phyloP scores from a whole-genome alignment of 2,797 vertebrate species.

The Falco biarmicus region DNA sequence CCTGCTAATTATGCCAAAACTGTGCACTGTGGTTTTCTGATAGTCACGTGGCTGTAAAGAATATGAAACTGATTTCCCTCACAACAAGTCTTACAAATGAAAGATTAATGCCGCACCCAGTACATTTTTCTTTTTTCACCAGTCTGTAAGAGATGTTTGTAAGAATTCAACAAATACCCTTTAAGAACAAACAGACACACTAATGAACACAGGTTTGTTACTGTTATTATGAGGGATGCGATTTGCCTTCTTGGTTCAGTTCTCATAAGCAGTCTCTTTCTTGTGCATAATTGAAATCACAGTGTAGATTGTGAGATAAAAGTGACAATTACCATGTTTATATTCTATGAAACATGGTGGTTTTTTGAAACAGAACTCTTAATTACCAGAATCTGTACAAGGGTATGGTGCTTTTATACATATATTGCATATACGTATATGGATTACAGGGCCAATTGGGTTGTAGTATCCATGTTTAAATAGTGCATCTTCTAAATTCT shows the following conservation, averaged over 20 bases:
- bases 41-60: constrained; percentile 29
- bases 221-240: constrained; percentile 6
- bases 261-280: constrained; percentile 48
- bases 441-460: neutral
- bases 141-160: constrained; percentile 3
- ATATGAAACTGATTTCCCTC: constrained; percentile 44
- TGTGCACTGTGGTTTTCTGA: constrained; percentile 49
- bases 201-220: constrained; percentile 13
- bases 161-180: constrained; percentile 30
- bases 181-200: neutral
- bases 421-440: neutral
- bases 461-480: neutral
- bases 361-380: constrained; percentile 33
- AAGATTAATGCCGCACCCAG: constrained; percentile 21
- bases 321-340: constrained; percentile 39
- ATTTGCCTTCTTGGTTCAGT: neutral
- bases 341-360: neutral
- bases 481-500: neutral
- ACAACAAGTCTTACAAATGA: constrained; percentile 17
- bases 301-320: constrained; percentile 46
- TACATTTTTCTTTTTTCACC: neutral
- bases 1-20: constrained; percentile 41
- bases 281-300: constrained; percentile 51
- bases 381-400: constrained; percentile 20
- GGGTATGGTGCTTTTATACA: neutral